Base-by-base conservation (phyloP, 1,140 invertebrate species). In the Camponotus floridanus region DNA sequence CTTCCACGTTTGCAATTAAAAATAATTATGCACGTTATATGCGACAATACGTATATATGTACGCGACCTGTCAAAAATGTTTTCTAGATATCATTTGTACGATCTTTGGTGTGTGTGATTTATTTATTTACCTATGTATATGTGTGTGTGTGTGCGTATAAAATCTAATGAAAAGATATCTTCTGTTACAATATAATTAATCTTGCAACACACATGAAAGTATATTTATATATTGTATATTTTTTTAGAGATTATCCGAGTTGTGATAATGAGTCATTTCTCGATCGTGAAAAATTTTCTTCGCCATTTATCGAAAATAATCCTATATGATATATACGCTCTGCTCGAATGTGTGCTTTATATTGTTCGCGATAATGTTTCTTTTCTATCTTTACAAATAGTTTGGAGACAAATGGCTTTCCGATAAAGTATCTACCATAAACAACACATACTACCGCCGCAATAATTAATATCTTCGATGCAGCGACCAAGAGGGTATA, bases 371-470 rank as follows among this genome's bases (percentile, higher is more conserved):
- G 67, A 81, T 59, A 59, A 70, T 45, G 67, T 61, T 73, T 45
- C 79, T 81, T 81, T 73, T 73, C 55, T 81, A 81, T 81, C 55
- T 81, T 81, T 81, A 71, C 51, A 80, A 68, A 80, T 33, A 45
- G 67, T 42, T 33, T n/a, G 36, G 18, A 73, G 51, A 81, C 79
- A 73, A 81, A 81, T 81, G 67, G 42, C 48, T 81, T 81, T 81
- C 67, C 79, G 18, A 81, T 81, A 81, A 81, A 81, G 7, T 15
- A 11, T n/a, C 13, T 39, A 2, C 15, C 26, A 39, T 61, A 70
- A 42, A 73, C 13, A 73, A 59, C 13, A n/a, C 36, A 21, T n/a
- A 18, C 51, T 45, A 33, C 42, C 26, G 36, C 26, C 55, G 11
- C 55, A 39, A 36, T 36, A 73, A 81, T 73, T 71, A 81, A 55